These are phyloP conservation scores for Rhinogobius similis DNA, from an alignment of 2,113 vertebrate species.

Conservation along the genomic window DNA sequence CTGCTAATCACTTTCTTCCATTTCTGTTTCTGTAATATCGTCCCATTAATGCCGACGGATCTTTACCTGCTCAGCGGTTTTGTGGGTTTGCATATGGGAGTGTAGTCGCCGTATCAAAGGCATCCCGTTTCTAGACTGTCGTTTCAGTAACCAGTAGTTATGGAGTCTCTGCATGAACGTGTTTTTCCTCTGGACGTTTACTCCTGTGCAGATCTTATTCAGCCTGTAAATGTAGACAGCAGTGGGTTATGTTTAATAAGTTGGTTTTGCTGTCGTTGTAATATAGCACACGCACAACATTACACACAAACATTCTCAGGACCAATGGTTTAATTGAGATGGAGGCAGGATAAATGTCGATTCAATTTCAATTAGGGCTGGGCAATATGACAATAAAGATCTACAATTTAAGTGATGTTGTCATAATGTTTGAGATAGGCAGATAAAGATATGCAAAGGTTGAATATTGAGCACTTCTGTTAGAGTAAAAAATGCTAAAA, in stretches of 20 bases:
- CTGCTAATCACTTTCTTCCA: background rate
- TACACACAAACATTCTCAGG: background rate
- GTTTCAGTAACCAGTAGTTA: constrained; percentile 96
- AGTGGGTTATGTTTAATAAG: background rate
- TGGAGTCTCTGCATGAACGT: constrained; percentile 98
- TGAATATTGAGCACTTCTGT: no score
- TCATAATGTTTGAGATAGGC: no score
- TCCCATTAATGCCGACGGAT: background rate
- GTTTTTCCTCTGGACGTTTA: constrained; percentile 93
- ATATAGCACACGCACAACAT: background rate
- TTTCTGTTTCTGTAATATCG: background rate
- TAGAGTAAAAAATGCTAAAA: no score
- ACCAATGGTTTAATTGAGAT: background rate
- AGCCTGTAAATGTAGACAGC: constrained; percentile 78
- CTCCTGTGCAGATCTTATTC: constrained; percentile 95
- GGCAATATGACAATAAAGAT: no score
- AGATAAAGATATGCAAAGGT: no score
- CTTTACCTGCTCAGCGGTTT: constrained; percentile 82
- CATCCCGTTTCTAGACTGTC: constrained; percentile 93
- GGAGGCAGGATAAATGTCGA: background rate
- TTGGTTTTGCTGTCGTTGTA: background rate
- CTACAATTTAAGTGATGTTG: no score
- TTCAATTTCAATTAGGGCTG: no score
- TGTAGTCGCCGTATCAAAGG: constrained; percentile 94
- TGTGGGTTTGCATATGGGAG: constrained; percentile 90